Evolutionary conservation across 2,113 vertebrate species (phyloP).

Genomic region (Phalacrocorax brasilianus): DNA sequence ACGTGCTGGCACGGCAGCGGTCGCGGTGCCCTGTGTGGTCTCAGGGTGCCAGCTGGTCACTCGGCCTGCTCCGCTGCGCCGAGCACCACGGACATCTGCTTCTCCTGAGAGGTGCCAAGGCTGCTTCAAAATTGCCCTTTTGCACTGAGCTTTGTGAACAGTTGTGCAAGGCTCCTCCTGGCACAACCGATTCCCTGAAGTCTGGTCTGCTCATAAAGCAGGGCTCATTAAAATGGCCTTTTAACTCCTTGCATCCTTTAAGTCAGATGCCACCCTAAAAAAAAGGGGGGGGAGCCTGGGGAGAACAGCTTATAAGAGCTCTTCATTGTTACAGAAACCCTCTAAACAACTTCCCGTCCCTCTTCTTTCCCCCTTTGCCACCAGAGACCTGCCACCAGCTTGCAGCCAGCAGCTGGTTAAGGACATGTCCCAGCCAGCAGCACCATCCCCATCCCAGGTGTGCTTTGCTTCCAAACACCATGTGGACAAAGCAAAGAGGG

Average conservation of each 20-base stretch:
- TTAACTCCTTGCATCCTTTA: neutral
- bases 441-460: neutral
- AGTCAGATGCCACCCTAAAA: neutral
- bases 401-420: neutral
- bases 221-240: neutral
- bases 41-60: neutral
- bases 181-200: neutral
- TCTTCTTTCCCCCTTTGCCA: neutral
- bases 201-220: neutral
- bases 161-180: neutral
- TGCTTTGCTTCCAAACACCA: neutral
- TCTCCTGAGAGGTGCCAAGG: neutral
- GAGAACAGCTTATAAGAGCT: neutral
- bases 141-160: neutral
- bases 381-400: neutral
- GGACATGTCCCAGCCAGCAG: neutral
- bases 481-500: neutral
- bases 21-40: neutral
- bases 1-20: neutral
- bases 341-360: accelerated
- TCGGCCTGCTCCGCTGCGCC: accelerated
- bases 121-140: accelerated
- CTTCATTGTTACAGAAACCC: neutral
- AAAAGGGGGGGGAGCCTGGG: no score
- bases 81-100: neutral